Evolutionary conservation across 1,140 invertebrate genomes (phyloP).

Genomic region (Asobara japonica): DNA sequence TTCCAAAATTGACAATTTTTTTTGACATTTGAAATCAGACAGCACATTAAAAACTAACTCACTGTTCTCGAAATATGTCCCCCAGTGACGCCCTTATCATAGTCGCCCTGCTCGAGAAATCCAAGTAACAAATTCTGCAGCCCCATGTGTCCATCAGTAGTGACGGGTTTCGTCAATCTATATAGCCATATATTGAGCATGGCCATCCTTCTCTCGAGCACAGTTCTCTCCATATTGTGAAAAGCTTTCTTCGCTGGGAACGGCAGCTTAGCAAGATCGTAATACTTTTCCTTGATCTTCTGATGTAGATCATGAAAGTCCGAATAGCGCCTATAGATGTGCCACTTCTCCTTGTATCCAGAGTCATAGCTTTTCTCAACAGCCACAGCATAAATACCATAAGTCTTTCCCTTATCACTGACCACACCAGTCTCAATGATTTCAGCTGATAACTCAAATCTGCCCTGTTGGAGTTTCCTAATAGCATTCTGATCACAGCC

Average conservation of each 20-base stretch:
- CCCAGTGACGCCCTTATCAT: slow-evolving; percentile 74
- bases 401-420: slow-evolving; percentile 82
- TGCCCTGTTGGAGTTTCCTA: slow-evolving; percentile 70
- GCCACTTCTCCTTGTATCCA: slow-evolving; percentile 79
- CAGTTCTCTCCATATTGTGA: slow-evolving; percentile 89
- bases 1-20: no score
- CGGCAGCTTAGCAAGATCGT: slow-evolving; percentile 79
- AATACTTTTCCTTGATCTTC: slow-evolving; percentile 83
- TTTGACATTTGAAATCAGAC: no score
- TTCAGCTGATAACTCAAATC: slow-evolving; percentile 71
- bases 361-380: slow-evolving; percentile 75
- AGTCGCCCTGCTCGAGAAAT: slow-evolving; percentile 83
- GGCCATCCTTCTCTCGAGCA: slow-evolving; percentile 86
- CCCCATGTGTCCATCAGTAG: slow-evolving; percentile 73
- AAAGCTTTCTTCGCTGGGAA: slow-evolving; percentile 95
- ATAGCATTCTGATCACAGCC: slow-evolving; percentile 58
- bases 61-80: slow-evolving; percentile 72
- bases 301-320: slow-evolving; percentile 91
- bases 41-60: slow-evolving; percentile 35
- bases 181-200: slow-evolving; percentile 87
- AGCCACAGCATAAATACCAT: slow-evolving; percentile 89
- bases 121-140: slow-evolving; percentile 76
- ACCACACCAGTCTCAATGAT: slow-evolving; percentile 82
- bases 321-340: slow-evolving; percentile 85
- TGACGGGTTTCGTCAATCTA: slow-evolving; percentile 72